These are phyloP conservation scores for Periplaneta americana DNA, from an alignment of 1,140 invertebrate genomes.

Conservation along the genomic window DNA sequence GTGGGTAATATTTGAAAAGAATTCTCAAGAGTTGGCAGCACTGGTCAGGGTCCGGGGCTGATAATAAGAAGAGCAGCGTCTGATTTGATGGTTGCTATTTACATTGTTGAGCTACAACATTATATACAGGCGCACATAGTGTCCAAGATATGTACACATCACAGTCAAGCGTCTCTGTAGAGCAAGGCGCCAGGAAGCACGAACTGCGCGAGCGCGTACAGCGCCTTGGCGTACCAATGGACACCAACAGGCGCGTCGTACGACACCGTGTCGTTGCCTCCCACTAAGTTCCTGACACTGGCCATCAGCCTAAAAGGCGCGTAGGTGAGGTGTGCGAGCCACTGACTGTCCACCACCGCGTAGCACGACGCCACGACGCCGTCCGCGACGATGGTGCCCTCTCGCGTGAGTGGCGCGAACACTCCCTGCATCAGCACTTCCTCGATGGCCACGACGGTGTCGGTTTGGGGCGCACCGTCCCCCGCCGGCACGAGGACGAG, in stretches of 20 bases:
- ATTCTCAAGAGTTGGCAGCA: too few relatives aligned
- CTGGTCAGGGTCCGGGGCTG: too few relatives aligned
- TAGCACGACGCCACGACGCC: conserved; percentile 92
- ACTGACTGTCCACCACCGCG: conserved; percentile 80
- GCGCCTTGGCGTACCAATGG: conserved; percentile 79
- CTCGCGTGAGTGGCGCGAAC: conserved; percentile 82
- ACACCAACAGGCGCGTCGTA: conserved; percentile 49
- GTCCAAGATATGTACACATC: too few relatives aligned
- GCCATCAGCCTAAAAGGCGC: conserved; percentile 62
- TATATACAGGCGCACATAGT: too few relatives aligned
- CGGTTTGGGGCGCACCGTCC: conserved; percentile 44
- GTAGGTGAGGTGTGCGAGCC: conserved; percentile 78
- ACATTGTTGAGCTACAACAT: too few relatives aligned
- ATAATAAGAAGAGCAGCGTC: too few relatives aligned
- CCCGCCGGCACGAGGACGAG: conserved; percentile 42
- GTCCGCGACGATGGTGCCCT: conserved; percentile 86
- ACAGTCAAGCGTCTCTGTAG: too few relatives aligned
- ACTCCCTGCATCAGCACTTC: conserved; percentile 61
- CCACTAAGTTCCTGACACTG: conserved; percentile 24
- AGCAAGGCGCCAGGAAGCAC: conserved; percentile 48
- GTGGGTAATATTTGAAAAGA: too few relatives aligned
- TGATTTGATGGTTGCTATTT: too few relatives aligned
- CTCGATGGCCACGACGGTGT: conserved; percentile 54
- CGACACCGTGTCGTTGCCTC: neutral
- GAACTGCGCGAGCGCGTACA: conserved; percentile 65